These are phyloP conservation scores for Epirrhoe tristata DNA, from an alignment of 2,888 invertebrate genomes.

Conservation along the genomic window DNA sequence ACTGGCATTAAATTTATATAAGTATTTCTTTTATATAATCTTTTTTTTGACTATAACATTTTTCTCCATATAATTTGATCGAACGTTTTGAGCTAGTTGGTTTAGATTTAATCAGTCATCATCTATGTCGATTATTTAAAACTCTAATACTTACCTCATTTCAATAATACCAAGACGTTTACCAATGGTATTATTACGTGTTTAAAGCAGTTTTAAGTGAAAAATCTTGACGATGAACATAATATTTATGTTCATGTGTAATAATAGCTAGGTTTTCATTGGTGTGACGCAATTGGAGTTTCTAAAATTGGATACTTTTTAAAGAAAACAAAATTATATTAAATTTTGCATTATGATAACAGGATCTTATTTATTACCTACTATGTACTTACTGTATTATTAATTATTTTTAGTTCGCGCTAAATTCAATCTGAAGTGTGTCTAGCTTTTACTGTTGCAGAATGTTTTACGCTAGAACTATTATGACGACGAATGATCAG, in stretches of 20 bases:
- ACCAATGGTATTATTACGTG: neutral
- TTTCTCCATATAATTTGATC: too few species aligned
- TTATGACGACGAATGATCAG: neutral
- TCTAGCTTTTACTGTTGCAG: neutral
- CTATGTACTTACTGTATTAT: neutral
- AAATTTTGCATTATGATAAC: neutral
- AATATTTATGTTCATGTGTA: slow-evolving; percentile 13
- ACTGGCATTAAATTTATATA: too few species aligned
- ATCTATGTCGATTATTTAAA: too few species aligned
- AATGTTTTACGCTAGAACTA: neutral
- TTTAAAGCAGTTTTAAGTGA: neutral
- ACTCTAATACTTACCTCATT: too few species aligned
- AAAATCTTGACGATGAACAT: slow-evolving; percentile 1
- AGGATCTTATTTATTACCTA: neutral
- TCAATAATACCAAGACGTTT: too few species aligned
- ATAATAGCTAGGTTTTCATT: slow-evolving; percentile 1
- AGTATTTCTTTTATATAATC: too few species aligned
- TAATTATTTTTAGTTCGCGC: neutral
- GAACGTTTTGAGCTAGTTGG: too few species aligned
- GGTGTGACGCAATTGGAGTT: slow-evolving; percentile 3
- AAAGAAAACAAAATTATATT: neutral
- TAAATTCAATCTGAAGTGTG: neutral
- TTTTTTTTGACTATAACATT: too few species aligned
- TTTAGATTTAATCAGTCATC: too few species aligned
- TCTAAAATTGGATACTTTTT: slow-evolving; percentile 3